These are phyloP conservation scores for Drosophila paranaensis DNA, from an alignment of 2,888 invertebrate genomes.

Conservation along the genomic window DNA sequence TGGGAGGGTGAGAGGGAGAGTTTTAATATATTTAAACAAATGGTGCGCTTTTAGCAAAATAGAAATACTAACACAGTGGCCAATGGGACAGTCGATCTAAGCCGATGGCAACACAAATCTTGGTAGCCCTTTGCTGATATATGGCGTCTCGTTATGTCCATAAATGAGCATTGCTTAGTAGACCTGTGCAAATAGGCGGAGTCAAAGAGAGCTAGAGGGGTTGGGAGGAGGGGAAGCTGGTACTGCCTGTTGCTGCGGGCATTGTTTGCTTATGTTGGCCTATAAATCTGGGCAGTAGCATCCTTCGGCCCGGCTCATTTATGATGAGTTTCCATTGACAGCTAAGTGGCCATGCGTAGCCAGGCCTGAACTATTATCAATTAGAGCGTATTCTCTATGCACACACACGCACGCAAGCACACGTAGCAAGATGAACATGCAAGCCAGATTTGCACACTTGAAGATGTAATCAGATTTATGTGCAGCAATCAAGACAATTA, in stretches of 20 bases:
- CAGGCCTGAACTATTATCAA: constrained; percentile 60
- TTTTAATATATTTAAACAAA: constrained; percentile 59
- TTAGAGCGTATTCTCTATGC: constrained; percentile 57
- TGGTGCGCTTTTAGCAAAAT: constrained; percentile 63
- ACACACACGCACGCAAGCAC: constrained; percentile 13
- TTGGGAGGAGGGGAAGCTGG: not conserved
- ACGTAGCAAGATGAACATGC: constrained; percentile 5
- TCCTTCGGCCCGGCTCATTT: constrained; percentile 33
- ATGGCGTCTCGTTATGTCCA: constrained; percentile 66
- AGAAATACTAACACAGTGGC: constrained; percentile 49
- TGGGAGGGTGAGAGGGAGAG: constrained; percentile 4
- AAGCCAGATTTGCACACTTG: constrained; percentile 12
- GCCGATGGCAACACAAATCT: constrained; percentile 8
- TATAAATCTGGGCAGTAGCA: constrained; percentile 58
- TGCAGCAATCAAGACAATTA: constrained; percentile 72
- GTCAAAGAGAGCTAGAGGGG: not conserved
- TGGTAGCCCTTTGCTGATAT: constrained; percentile 39
- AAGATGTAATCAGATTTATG: constrained; percentile 66
- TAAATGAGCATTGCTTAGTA: constrained; percentile 57
- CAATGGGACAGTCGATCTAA: constrained; percentile 1
- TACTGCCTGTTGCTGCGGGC: constrained; percentile 44
- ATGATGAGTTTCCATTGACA: constrained; percentile 70
- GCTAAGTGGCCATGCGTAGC: constrained; percentile 44
- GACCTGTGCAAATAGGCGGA: constrained; percentile 17
- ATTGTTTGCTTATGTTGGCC: constrained; percentile 52